Base-by-base conservation (phyloP, 2,888 invertebrate genomes). In the Ptilodon capucinus region DNA sequence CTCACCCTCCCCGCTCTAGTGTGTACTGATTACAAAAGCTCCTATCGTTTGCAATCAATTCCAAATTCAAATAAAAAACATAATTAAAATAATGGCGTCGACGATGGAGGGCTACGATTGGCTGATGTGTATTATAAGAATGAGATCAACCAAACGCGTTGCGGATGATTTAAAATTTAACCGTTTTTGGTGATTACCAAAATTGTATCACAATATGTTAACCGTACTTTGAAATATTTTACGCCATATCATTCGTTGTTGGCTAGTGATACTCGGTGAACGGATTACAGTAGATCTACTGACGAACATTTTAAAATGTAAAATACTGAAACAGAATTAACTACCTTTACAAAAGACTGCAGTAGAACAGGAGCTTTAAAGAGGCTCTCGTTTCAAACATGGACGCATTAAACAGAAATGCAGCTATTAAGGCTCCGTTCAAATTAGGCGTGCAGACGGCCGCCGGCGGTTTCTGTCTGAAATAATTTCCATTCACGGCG, bases 21-120 rank as follows among this genome's bases (percentile, higher is more conserved):
- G 59, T 60, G 60, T 58, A 65, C 65, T 64, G 64, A 63, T 68
- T 64, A 60, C 57, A 59, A 63, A 56, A 66, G 62, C 55, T 44
- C 54, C 61, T 54, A 66, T 63, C 62, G 53, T 57, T 48, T 57
- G 60, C 59, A 62, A 71, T 64, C 47, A 60, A 63, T 71, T 64
- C 57, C 46, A 53, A 62, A 70, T 65, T 65, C 53, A 73, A 70
- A 64, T 56, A 6, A 32, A 64, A 64, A 65, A 63, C 62, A 57
- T 68, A 60, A 68, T 74, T 71, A 68, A 72, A 74, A 55, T 48
- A 1, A 62, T 57, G 58, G 53, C 56, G 44, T 45, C 44, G 44
- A 44, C 51, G 54, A 54, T 51, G 45, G 47, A 34, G 40, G 42
- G 34, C 47, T 54, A 28, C 50, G 56, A 69, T 66, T 68, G 63